A percentile compares a stretch with the other conserved stretches of the same genome.
Evolutionary conservation across 2,888 invertebrate species (phyloP).

Genomic region (Gari tellinella): DNA sequence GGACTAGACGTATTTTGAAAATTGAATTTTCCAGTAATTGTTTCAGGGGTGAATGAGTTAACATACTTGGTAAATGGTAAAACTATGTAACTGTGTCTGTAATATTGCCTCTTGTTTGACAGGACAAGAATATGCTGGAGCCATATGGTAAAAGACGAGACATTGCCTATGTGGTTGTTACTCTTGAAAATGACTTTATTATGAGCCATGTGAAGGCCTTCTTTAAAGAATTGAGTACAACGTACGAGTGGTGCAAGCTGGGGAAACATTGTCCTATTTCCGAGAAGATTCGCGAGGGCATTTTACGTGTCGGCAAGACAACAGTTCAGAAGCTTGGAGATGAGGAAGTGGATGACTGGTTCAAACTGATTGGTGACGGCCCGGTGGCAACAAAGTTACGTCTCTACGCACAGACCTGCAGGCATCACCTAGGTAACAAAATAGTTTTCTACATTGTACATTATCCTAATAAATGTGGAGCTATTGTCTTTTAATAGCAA

Average conservation of each 20-base stretch:
- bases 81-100: too few relatives aligned
- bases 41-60: too few relatives aligned
- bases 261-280: conserved; percentile 97
- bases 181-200: conserved; percentile 95
- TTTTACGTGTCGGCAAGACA: conserved; percentile 91
- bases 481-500: too few relatives aligned
- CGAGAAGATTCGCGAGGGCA: conserved; percentile 92
- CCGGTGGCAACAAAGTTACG: conserved; percentile 93
- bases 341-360: conserved; percentile 94
- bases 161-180: conserved; percentile 96
- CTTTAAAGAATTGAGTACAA: conserved; percentile 96
- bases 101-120: conserved; percentile 55
- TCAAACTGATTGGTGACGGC: conserved; percentile 91
- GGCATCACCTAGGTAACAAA: conserved; percentile 88
- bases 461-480: too few relatives aligned
- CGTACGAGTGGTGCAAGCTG: conserved; percentile 97
- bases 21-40: too few relatives aligned
- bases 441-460: too few relatives aligned
- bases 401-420: conserved; percentile 93
- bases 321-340: conserved; percentile 88
- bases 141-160: conserved; percentile 98
- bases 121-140: conserved; percentile 96
- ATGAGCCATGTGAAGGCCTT: conserved; percentile 92
- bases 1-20: too few relatives aligned
- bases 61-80: background rate